Evolutionary conservation across 1,140 invertebrate species (phyloP), one percentile per base, ranked within the genome.

Genomic region (Tetramorium alpestre): DNA sequence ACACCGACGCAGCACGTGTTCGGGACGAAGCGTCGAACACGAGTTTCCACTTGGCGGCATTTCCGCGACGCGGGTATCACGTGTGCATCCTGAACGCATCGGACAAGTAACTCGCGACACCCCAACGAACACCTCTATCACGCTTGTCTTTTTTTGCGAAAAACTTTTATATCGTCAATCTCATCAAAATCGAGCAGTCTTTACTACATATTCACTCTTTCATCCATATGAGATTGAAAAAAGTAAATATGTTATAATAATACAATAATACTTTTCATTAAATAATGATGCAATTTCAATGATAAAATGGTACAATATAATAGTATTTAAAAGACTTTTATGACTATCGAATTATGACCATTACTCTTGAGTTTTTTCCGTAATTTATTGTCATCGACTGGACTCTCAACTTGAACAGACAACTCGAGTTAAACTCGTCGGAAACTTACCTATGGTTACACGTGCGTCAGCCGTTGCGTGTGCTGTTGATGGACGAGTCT

Each of bases 381-480:
- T 58, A 54, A 86, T 85, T 65, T 22, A 38, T 67, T 33, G n/a
- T 69, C 4, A 3, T 60, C 41, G 49, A 18, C 3, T 28, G 41
- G 51, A 47, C 18, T 44, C 11, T 4, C 28, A 7, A 11, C 7
- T 65, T 22, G 49, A 67, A 86, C 22, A 18, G 44, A 28, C 49
- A 28, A 44, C 41, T 18, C 25, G 22, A 77, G 41, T 49, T 49
- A 60, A 75, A 82, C 67, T 82, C 41, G 80, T 82, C 54, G 22
- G 58, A 54, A 75, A 88, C 87, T 75, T 58, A 90, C 90, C 89
- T 90, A 92, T 81, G 28, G 91, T 94, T 93, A 95, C 67, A 94
- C 94, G 78, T 95, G 94, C 88, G 94, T 94, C 89, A 95, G 93
- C 89, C 94, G 94, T 93, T 95, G 94, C 44, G 91, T 86, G 91